phyloP scores from a whole-genome alignment of 2,113 vertebrate species.

The Anseranas semipalmata region DNA sequence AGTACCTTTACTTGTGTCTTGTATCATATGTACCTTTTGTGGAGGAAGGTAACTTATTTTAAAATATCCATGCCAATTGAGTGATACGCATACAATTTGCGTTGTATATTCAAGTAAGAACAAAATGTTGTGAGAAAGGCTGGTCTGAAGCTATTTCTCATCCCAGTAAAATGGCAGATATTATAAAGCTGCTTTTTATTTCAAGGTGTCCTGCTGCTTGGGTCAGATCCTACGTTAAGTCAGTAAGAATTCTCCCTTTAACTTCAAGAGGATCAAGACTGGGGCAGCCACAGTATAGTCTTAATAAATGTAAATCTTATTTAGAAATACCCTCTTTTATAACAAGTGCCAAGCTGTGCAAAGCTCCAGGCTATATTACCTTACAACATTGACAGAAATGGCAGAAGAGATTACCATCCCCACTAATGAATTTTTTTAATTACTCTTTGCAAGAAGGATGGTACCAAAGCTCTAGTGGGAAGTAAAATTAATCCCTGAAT shows the following conservation, averaged over 20 bases:
- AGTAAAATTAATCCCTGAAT: slow-evolving; percentile 13
- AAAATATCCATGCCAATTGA: not conserved
- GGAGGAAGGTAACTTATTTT: not conserved
- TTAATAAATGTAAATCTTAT: slow-evolving; percentile 59
- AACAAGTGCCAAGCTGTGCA: slow-evolving; percentile 45
- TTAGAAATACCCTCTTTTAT: slow-evolving; percentile 51
- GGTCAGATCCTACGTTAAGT: not conserved
- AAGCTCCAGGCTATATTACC: slow-evolving; percentile 43
- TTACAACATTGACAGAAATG: slow-evolving; percentile 42
- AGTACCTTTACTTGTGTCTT: not conserved
- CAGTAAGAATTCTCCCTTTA: slow-evolving; percentile 18
- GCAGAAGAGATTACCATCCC: slow-evolving; percentile 42
- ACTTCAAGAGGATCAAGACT: slow-evolving; percentile 2
- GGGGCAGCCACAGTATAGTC: slow-evolving; percentile 6
- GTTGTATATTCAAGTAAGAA: not conserved
- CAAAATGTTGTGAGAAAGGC: not conserved
- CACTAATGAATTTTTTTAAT: slow-evolving; percentile 48
- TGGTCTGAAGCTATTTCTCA: not conserved
- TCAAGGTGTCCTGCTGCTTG: not conserved
- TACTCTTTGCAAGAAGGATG: slow-evolving; percentile 18
- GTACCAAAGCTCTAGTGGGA: not conserved
- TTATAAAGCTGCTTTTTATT: not conserved
- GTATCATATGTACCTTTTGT: not conserved
- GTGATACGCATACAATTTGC: not conserved
- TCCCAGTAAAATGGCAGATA: not conserved